Percentiles rank a stretch among this genome's conserved stretches.
Evolutionary conservation across 35 echinoderm and acorn worm genomes (phyloP).

Genomic region (Chiridota heheva): DNA sequence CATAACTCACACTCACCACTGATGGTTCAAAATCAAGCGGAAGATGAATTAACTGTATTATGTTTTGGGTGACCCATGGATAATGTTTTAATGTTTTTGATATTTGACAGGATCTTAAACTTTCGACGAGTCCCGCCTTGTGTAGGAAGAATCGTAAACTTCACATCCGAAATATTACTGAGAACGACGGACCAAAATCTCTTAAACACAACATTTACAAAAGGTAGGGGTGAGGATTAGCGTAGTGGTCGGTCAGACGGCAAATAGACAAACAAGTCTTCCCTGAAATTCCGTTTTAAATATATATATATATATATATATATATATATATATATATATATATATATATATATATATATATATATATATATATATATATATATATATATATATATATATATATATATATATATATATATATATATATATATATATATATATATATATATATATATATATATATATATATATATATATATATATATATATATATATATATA

Average conservation of each 20-base stretch:
- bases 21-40: too few species aligned
- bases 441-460: too few species aligned
- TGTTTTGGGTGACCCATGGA: too few species aligned
- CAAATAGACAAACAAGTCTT: background rate
- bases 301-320: background rate
- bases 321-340: background rate
- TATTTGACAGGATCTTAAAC: conserved; percentile 56
- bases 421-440: too few species aligned
- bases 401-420: too few species aligned
- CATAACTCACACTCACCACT: too few species aligned
- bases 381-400: too few species aligned
- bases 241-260: background rate
- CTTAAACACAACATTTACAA: conserved; percentile 45
- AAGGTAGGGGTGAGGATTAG: conserved; percentile 28
- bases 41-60: too few species aligned
- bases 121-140: conserved; percentile 64
- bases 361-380: too few species aligned
- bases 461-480: too few species aligned
- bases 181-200: conserved; percentile 63
- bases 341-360: background rate
- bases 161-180: conserved; percentile 58
- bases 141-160: conserved; percentile 68
- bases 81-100: too few species aligned
- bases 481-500: too few species aligned
- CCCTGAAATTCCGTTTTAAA: background rate